Percentiles rank a stretch among this genome's conserved stretches.
Evolutionary conservation across 2,113 vertebrate genomes (phyloP).

Genomic region (Miniopterus natalensis): DNA sequence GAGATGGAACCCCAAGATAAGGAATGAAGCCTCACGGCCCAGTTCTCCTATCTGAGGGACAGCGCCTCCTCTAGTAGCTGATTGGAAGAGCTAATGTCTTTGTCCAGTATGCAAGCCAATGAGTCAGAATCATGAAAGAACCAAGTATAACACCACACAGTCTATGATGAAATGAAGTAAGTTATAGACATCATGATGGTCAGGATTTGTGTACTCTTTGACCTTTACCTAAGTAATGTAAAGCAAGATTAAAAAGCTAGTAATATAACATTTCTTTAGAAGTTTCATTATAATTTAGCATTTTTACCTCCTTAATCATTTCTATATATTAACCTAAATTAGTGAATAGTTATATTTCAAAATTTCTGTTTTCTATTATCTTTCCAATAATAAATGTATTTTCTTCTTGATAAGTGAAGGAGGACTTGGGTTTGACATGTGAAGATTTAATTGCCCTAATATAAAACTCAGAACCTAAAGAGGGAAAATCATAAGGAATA

Average conservation of each 20-base stretch:
- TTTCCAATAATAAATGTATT: background rate
- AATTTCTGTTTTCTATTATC: background rate
- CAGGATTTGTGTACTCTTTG: no score
- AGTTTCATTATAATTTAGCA: background rate
- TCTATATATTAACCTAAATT: background rate
- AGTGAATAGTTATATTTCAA: background rate
- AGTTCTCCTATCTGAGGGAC: accelerated
- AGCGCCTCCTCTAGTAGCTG: accelerated
- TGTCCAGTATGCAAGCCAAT: background rate
- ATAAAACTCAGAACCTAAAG: background rate
- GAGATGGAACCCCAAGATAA: background rate
- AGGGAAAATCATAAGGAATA: background rate
- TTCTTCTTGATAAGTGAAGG: background rate
- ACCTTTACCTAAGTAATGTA: background rate
- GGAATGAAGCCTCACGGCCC: no score
- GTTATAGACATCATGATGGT: background rate
- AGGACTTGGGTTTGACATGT: background rate
- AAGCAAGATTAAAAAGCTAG: background rate
- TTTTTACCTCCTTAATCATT: background rate
- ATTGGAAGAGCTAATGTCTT: background rate
- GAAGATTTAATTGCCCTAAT: background rate
- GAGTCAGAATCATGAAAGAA: background rate
- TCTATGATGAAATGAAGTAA: background rate
- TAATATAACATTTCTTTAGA: background rate
- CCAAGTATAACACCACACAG: no score